These are phyloP conservation scores for Bradynema listronoti DNA, from an alignment of 1,140 invertebrate genomes.

Conservation along the genomic window DNA sequence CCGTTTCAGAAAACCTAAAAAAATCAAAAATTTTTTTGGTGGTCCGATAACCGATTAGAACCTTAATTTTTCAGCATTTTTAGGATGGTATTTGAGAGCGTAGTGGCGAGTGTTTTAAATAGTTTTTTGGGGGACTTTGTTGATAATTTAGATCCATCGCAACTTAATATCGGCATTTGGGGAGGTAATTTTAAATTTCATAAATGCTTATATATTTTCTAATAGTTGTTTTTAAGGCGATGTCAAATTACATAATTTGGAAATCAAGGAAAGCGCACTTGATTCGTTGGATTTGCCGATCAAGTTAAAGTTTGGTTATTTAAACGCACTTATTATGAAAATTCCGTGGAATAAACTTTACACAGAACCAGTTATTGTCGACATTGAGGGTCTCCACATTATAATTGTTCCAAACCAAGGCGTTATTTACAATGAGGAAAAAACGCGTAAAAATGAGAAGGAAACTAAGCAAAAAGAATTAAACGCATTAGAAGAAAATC, in stretches of 20 bases:
- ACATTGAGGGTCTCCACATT: slow-evolving; percentile 78
- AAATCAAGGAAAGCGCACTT: slow-evolving; percentile 81
- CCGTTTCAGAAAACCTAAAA: no score
- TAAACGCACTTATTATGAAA: slow-evolving; percentile 80
- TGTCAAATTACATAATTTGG: slow-evolving; percentile 81
- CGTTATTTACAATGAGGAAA: slow-evolving; percentile 78
- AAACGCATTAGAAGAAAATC: slow-evolving; percentile 64
- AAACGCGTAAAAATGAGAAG: slow-evolving; percentile 73
- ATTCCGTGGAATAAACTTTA: slow-evolving; percentile 98
- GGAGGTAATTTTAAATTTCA: slow-evolving; percentile 68
- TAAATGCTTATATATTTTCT: slow-evolving; percentile 10
- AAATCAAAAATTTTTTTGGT: no score
- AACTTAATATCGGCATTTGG: slow-evolving; percentile 90
- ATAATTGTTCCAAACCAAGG: slow-evolving; percentile 77
- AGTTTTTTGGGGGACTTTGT: slow-evolving; percentile 87
- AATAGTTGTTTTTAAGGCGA: slow-evolving; percentile 70
- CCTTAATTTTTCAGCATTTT: no score
- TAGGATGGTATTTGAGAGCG: slow-evolving; percentile 95
- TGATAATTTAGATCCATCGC: slow-evolving; percentile 84
- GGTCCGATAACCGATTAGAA: no score
- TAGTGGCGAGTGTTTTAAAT: slow-evolving; percentile 83
- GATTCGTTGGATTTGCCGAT: slow-evolving; percentile 55
- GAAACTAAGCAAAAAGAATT: slow-evolving; percentile 78
- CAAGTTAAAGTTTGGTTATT: slow-evolving; percentile 56
- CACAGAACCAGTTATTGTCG: slow-evolving; percentile 78